Percentiles rank a stretch among this genome's conserved stretches.
Conservation (phyloP, 2,888 invertebrate species). For the Phyllotreta cruciferae region DNA sequence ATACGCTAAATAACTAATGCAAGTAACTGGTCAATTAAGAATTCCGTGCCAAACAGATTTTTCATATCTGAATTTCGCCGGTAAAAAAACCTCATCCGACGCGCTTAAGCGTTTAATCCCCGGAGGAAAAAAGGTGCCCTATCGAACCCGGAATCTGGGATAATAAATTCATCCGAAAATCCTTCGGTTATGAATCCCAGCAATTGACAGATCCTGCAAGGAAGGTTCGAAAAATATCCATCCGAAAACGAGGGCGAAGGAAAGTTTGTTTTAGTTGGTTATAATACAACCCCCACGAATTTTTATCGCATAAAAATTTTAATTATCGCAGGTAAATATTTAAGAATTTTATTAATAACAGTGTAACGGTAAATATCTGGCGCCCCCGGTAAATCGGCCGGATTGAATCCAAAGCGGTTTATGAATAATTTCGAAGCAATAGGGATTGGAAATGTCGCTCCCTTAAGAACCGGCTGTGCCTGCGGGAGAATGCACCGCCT, state of each 20-base stretch:
- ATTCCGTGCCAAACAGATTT: background rate
- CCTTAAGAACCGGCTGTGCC: background rate
- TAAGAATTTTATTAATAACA: too few species aligned
- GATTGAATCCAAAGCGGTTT: slow-evolving; percentile 13
- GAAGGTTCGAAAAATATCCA: background rate
- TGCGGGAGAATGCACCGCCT: slow-evolving; percentile 1
- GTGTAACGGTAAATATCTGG: too few species aligned
- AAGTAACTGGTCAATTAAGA: too few species aligned
- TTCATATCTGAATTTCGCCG: background rate
- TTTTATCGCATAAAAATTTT: too few species aligned
- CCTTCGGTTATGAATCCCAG: slow-evolving; percentile 15
- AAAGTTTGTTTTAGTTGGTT: too few species aligned
- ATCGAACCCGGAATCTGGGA: background rate
- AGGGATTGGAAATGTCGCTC: slow-evolving; percentile 8
- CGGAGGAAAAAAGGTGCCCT: slow-evolving; percentile 2
- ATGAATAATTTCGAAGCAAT: slow-evolving; percentile 5
- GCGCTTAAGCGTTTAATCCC: slow-evolving; percentile 9
- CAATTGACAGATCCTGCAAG: slow-evolving; percentile 14
- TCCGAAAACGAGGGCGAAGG: too few species aligned
- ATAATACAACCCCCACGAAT: too few species aligned
- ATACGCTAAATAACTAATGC: too few species aligned
- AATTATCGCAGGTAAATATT: too few species aligned
- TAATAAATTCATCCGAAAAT: slow-evolving; percentile 15
- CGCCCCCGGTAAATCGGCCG: too few species aligned
- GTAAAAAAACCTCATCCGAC: slow-evolving; percentile 6